Base-by-base conservation (phyloP, 2,797 vertebrate genomes). In the Semotilus atromaculatus region DNA sequence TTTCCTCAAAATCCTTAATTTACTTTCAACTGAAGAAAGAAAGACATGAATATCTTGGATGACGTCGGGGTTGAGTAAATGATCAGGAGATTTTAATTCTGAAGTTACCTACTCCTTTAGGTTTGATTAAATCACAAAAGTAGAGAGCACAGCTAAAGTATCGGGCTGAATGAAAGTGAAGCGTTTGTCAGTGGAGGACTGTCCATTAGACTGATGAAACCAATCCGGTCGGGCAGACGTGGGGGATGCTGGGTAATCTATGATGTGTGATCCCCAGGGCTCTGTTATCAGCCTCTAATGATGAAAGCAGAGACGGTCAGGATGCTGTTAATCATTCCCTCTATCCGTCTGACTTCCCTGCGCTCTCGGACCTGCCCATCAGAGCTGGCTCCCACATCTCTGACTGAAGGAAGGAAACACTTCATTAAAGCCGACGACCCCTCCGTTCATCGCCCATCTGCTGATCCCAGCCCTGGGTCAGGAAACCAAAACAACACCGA, bases 251-350 rank as follows among this genome's bases (percentile, higher is more conserved):
- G 68, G 74, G 62, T 48, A 79, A 86, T 87, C 79, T 70, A 40
- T 71, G 77, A 71, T 70, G 18, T 43, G 16, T 10, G 38, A 31
- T 77, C 86, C 75, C 84, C 38, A 16, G 80, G 71, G 64, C 51
- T 68, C 70, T 38, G 34, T 83, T 80, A 86, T 79, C 83, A 76
- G 78, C 45, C 66, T 36, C 51, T 81, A 34, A 83, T 18, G 80
- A 74, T 82, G 68, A 86, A 86, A 85, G 87, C 14, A 43, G 85
- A 91, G 83, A n/a, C 53, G 58, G 31, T 18, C 64, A 29, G 77
- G 78, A 81, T 38, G 80, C 66, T 76, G 26, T n/a, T 70, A 88
- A 87, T 86, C 85, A 88, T 87, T 85, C 86, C 78, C 80, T 82
- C 51, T 58, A 83, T 81, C 83, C 84, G 89, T 79, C 88, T 88